Evolutionary conservation across 2,797 vertebrate genomes (phyloP).

Genomic region (Semaprochilodus insignis): DNA sequence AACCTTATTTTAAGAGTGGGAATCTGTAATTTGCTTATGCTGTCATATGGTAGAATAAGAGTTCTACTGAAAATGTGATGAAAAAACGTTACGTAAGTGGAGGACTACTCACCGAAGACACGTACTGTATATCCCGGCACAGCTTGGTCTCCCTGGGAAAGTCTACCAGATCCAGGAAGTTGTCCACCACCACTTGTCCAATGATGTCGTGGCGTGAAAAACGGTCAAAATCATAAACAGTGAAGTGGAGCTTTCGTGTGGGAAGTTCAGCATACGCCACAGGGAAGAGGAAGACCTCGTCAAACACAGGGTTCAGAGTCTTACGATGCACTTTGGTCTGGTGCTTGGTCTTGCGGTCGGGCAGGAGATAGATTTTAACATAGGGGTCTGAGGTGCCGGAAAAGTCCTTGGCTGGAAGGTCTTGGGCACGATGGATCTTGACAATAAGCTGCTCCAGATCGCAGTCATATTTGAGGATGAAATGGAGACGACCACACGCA

Average conservation of each 20-base stretch:
- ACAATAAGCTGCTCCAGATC: slow-evolving; percentile 97
- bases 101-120: slow-evolving; percentile 91
- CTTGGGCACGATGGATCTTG: slow-evolving; percentile 96
- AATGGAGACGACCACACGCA: slow-evolving; percentile 92
- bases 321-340: slow-evolving; percentile 99
- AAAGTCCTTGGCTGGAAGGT: slow-evolving; percentile 97
- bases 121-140: slow-evolving; percentile 94
- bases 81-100: too few relatives aligned
- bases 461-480: slow-evolving; percentile 96
- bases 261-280: slow-evolving; percentile 95
- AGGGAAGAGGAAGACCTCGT: slow-evolving; percentile 98
- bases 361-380: slow-evolving; percentile 97
- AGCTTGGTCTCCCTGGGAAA: slow-evolving; percentile 97
- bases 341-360: slow-evolving; percentile 97
- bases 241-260: slow-evolving; percentile 96
- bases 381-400: slow-evolving; percentile 98
- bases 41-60: not conserved
- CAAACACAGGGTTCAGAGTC: slow-evolving; percentile 96
- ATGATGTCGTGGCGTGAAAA: slow-evolving; percentile 98
- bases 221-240: slow-evolving; percentile 97
- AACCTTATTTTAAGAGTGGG: not conserved
- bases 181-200: slow-evolving; percentile 97
- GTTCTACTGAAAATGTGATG: not conserved
- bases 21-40: not conserved
- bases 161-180: slow-evolving; percentile 98